phyloP scores from a whole-genome alignment of 2,797 vertebrate genomes.

The Streptopelia turtur region DNA sequence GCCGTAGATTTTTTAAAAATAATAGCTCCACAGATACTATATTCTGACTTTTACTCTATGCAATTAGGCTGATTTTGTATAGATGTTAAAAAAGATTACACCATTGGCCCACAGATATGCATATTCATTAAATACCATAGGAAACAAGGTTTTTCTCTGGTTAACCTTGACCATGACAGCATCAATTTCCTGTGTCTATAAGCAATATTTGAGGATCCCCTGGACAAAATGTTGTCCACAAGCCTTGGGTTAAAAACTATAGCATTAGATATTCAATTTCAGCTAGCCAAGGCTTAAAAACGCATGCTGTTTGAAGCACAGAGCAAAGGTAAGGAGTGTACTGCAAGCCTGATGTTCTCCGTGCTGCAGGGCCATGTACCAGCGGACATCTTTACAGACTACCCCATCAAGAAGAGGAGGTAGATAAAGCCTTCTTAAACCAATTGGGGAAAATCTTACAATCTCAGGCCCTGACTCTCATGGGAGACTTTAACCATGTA shows the following conservation, averaged over 20 bases:
- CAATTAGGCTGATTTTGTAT: neutral
- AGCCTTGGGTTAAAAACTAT: neutral
- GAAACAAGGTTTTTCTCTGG: neutral
- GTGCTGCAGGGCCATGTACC: neutral
- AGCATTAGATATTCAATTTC: neutral
- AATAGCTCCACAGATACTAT: neutral
- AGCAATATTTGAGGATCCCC: neutral
- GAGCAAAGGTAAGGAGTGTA: neutral
- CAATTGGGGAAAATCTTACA: neutral
- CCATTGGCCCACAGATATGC: neutral
- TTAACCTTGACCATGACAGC: neutral
- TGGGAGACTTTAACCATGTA: neutral
- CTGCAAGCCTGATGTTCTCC: neutral
- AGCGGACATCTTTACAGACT: neutral
- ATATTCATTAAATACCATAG: neutral
- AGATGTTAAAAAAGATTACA: neutral
- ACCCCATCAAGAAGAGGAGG: neutral
- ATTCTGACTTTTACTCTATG: neutral
- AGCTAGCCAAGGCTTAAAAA: neutral
- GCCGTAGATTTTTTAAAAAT: neutral
- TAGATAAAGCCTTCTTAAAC: neutral
- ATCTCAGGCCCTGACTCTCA: neutral
- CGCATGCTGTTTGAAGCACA: neutral
- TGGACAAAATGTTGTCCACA: neutral
- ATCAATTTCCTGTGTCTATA: neutral